A percentile compares a stretch with the other conserved stretches of the same genome.
phyloP scores from a whole-genome alignment of 2,797 vertebrate genomes.

The Cheirogaleus major region DNA sequence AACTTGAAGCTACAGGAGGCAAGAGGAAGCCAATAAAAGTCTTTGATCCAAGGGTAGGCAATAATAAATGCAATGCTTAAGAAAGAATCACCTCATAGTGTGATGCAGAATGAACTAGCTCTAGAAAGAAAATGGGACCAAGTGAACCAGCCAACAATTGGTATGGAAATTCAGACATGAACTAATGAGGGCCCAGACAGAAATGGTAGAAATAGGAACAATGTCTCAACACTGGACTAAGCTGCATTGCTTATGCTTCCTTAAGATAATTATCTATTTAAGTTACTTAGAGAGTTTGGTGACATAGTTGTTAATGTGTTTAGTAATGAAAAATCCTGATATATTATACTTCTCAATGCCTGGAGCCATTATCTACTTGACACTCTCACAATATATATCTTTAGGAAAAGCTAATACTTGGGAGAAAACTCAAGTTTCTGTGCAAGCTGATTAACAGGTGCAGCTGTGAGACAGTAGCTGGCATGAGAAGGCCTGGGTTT shows the following conservation, averaged over 20 bases:
- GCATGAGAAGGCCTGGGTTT: neutral
- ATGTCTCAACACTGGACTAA: neutral
- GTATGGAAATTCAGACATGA: neutral
- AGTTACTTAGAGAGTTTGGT: neutral
- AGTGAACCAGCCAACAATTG: neutral
- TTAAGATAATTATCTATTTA: neutral
- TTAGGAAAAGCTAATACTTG: neutral
- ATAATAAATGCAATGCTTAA: constrained; percentile 3
- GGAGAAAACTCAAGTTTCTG: neutral
- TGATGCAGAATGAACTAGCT: neutral
- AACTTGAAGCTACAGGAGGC: neutral
- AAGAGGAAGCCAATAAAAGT: neutral
- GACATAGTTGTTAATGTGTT: neutral
- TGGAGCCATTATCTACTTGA: neutral
- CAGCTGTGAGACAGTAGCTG: neutral
- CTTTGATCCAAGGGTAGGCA: neutral
- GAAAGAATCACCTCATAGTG: neutral
- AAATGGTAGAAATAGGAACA: neutral
- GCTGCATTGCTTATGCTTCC: neutral
- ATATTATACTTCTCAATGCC: neutral
- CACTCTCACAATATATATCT: neutral
- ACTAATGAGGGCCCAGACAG: neutral
- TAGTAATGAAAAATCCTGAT: neutral
- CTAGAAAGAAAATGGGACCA: neutral
- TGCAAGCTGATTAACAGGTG: neutral